Evolutionary conservation across 2,797 vertebrate genomes (phyloP), one percentile per base, ranked within the genome.

Genomic region (Sarcophilus harrisii): DNA sequence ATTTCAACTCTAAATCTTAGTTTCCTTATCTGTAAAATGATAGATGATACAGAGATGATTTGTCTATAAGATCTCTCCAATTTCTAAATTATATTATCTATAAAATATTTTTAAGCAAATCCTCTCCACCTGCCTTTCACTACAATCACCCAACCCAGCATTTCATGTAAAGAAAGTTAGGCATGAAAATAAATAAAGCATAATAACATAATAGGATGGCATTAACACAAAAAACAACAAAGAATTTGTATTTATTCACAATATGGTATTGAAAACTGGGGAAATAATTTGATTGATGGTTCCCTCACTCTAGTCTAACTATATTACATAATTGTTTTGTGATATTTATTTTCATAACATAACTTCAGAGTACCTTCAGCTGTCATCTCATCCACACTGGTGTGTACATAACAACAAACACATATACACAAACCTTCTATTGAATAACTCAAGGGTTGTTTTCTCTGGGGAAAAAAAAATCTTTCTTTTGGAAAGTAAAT

Each of bases 401-500:
- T 87, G 81, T 24, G 62, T 32, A 55, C 13, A 90, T 49, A n/a
- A 57, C 28, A 32, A 59, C 49, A 62, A 38, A 60, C 29, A 92
- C 18, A 58, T 54, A 90, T 16, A 81, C 49, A 27, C 3, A 45
- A 87, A 49, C 4, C 49, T 27, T 87, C 10, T 90, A 14, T 52
- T 89, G 92, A 89, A 91, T 95, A 1, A 1, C 38, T 49, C 90
- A 57, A 58, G n/a, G 57, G 14, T 92, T 60, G 32, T 58, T 87
- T 90, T 93, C 9, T 93, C 90, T 92, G 90, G 9, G 28, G 14
- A 29, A 16, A 66, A 93, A 93, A n/a, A 93, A 91, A 32, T 14
- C 60, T 59, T 11, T 16, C 4, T 49, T 55, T 94, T 89, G 11
- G 8, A 92, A 97, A 92, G 1, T 1, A 95, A 91, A 54, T 91